These are phyloP conservation scores for Heliopora coerulea DNA, from an alignment of 92 coral and sea anemone species.

Conservation along the genomic window DNA sequence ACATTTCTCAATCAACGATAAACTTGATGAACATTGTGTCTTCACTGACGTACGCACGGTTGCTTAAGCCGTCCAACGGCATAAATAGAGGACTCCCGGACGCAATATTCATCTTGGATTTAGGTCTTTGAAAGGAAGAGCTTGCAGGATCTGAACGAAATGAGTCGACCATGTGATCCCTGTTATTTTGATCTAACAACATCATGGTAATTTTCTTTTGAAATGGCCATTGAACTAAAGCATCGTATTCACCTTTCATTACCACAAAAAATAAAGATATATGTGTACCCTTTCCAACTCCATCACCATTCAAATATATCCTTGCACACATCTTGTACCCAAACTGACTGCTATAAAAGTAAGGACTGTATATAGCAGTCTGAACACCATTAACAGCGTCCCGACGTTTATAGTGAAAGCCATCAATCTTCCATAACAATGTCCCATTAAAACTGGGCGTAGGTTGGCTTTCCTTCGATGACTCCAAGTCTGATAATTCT, in stretches of 20 bases:
- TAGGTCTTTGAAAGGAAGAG: background rate
- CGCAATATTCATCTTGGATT: background rate
- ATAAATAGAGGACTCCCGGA: background rate
- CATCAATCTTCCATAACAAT: background rate
- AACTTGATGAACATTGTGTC: conserved; percentile 45
- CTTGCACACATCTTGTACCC: conserved; percentile 10
- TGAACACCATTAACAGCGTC: background rate
- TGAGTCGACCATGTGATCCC: background rate
- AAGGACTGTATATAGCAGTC: conserved; percentile 4
- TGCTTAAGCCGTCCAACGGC: background rate
- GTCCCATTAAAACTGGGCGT: background rate
- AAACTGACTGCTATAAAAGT: background rate
- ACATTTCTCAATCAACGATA: conserved; percentile 39
- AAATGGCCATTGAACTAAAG: background rate
- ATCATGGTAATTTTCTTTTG: background rate
- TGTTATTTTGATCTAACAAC: background rate
- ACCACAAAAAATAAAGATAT: conserved; percentile 1
- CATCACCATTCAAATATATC: background rate
- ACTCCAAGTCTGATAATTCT: too few relatives aligned
- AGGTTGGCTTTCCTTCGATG: too few relatives aligned
- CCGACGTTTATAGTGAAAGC: background rate
- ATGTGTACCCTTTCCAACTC: background rate
- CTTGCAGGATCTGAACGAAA: background rate
- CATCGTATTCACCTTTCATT: conserved; percentile 14
- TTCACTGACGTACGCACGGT: conserved; percentile 30